Evolutionary conservation across 2,797 vertebrate species (phyloP), one percentile per base, ranked within the genome.

Genomic region (Clarias laeviceps): DNA sequence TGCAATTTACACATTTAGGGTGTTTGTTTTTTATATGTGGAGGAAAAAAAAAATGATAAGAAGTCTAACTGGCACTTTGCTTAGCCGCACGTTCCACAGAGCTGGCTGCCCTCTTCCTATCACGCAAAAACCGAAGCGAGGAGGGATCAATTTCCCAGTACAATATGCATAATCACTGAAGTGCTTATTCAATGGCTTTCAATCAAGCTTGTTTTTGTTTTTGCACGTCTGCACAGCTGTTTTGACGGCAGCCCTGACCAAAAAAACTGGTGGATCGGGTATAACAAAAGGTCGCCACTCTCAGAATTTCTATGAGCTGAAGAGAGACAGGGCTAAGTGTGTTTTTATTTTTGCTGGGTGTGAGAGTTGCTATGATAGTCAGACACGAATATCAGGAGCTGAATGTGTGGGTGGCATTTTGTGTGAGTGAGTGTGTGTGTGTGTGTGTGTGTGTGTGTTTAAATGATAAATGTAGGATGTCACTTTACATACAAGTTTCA

Each of bases 201-300:
- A 93, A 92, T 93, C 93, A 94, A 94, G 93, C 92, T 93, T 93
- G 92, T 94, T 94, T 94, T 95, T 92, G 90, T 93, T 94, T 93
- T 83, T 72, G 68, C 27, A 64, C 69, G 50, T 93, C 69, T 92
- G 90, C 88, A 90, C 65, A 88, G 92, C 89, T 90, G 90, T 94
- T 93, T 91, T 92, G 91, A 88, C 59, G 69, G 89, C 89, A 91
- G 91, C 92, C 92, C 91, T 92, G 91, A 91, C 88, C 88, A 90
- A 93, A 91, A 54, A 90, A 91, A 90, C 88, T 89, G 90, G 9
- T 27, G 37, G 85, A 91, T 93, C 89, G 91, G 56, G 91, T 90
- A 91, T 92, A 92, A 91, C 91, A 90, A 93, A 54, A 94, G 93
- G 94, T 94, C 92, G 93, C 87, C 91, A 89, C 92, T 94, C 92